phyloP scores from a whole-genome alignment of 2,888 invertebrate species.

The Limnephilus lunatus region DNA sequence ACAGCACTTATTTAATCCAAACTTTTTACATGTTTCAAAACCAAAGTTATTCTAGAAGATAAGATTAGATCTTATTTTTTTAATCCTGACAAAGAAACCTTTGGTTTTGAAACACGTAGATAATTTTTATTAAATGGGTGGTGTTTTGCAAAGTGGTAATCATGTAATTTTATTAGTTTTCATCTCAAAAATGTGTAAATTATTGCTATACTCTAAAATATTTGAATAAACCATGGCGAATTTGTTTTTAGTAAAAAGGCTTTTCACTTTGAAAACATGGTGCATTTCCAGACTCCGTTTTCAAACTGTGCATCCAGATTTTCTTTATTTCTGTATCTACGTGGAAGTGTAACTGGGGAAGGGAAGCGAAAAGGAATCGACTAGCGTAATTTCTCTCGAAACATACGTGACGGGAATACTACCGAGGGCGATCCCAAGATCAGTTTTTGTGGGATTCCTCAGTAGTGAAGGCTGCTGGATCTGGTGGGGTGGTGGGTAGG shows the following conservation, averaged over 20 bases:
- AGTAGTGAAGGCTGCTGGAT: background rate
- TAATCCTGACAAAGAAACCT: too few species aligned
- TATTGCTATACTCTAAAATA: background rate
- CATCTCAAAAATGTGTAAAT: background rate
- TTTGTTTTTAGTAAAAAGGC: background rate
- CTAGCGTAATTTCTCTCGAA: conserved; percentile 73
- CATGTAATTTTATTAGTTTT: too few species aligned
- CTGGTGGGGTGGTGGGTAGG: background rate
- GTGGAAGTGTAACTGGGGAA: conserved; percentile 10
- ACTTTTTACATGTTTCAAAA: too few species aligned
- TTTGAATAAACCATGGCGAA: background rate
- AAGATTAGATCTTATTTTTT: too few species aligned
- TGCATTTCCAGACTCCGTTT: background rate
- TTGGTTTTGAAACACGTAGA: too few species aligned
- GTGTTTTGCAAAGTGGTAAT: too few species aligned
- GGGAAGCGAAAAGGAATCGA: conserved; percentile 69
- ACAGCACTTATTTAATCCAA: too few species aligned
- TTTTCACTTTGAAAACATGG: background rate
- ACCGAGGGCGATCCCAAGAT: conserved; percentile 69
- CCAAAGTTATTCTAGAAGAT: too few species aligned
- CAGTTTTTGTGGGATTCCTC: conserved; percentile 53
- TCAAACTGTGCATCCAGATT: conserved; percentile 2
- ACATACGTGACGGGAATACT: conserved; percentile 74
- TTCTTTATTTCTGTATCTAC: conserved; percentile 2
- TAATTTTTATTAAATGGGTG: too few species aligned